These are phyloP conservation scores for Cacoxenus indagator DNA, from an alignment of 2,888 invertebrate genomes.

Conservation along the genomic window DNA sequence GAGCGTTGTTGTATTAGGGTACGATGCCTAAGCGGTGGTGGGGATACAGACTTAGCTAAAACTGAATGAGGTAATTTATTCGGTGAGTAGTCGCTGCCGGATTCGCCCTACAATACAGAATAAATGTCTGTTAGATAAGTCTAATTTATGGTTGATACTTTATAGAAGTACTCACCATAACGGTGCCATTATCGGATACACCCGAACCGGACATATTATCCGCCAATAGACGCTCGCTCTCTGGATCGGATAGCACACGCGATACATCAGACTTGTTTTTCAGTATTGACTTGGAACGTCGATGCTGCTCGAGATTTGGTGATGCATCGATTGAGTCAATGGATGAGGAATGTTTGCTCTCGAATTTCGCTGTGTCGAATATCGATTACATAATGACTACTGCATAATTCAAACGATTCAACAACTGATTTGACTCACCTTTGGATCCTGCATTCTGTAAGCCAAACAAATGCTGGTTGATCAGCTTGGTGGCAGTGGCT, in stretches of 20 bases:
- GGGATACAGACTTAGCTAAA: slow-evolving; percentile 71
- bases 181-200: slow-evolving; percentile 73
- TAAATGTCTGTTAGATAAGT: neutral
- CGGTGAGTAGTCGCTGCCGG: slow-evolving; percentile 78
- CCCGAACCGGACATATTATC: slow-evolving; percentile 76
- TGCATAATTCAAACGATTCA: neutral
- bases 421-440: slow-evolving; percentile 49
- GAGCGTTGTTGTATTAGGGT: slow-evolving; percentile 70
- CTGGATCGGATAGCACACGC: slow-evolving; percentile 76
- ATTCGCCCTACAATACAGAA: slow-evolving; percentile 73
- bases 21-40: slow-evolving; percentile 71
- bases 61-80: slow-evolving; percentile 72
- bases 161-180: slow-evolving; percentile 59
- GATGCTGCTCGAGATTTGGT: slow-evolving; percentile 77
- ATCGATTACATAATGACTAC: neutral
- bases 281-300: slow-evolving; percentile 81
- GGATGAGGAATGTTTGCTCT: slow-evolving; percentile 78
- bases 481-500: slow-evolving; percentile 79
- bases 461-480: slow-evolving; percentile 82
- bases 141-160: neutral
- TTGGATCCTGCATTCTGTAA: slow-evolving; percentile 72
- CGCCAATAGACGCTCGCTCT: slow-evolving; percentile 81
- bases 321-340: slow-evolving; percentile 80
- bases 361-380: slow-evolving; percentile 68
- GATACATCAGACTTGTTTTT: slow-evolving; percentile 80